Base-by-base conservation (phyloP, 2,888 invertebrate genomes). In the Amorpha juglandis region DNA sequence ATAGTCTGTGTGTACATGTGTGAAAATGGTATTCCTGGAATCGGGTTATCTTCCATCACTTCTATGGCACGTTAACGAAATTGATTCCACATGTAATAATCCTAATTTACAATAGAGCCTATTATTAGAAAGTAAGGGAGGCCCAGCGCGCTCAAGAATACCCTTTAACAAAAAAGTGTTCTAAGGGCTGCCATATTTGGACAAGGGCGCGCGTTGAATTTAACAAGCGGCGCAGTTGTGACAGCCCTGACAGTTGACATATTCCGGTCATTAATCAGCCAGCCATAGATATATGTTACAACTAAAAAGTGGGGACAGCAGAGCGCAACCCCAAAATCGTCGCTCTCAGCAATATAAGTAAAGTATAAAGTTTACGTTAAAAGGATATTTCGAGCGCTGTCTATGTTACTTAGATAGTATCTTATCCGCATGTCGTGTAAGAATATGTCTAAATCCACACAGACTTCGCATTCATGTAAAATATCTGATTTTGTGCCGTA, bases 191-290 rank as follows among this genome's bases (percentile, higher is more conserved):
- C 79, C 86, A 83, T 82, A 84, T 83, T 83, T 74, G 76, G 80
- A 78, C 77, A 82, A 83, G 87, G 87, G 83, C 83, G 84, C 80
- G 50, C 75, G 87, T 90, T 87, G 89, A 83, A 90, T 90, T 84
- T 89, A 88, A 90, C 91, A 89, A 91, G 90, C 87, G 84, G 81
- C 83, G 78, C 82, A 88, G 90, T 91, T 92, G 92, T 92, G 92
- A 91, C 91, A 90, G 86, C 82, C 86, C 81, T 82, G 92, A 91
- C 92, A 88, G 89, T 84, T 91, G 92, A 92, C 90, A 90, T 90
- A 93, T 92, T 86, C 87, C 80, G 78, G 82, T 86, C 91, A 90
- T 92, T 92, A 90, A 91, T 92, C 91, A 90, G 81, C 76, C 77
- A 81, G 84, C 83, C 87, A 86, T 84, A 83, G 87, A 87, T 87